Evolutionary conservation across 2,113 vertebrate species (phyloP).

Genomic region (Leuciscus idus): DNA sequence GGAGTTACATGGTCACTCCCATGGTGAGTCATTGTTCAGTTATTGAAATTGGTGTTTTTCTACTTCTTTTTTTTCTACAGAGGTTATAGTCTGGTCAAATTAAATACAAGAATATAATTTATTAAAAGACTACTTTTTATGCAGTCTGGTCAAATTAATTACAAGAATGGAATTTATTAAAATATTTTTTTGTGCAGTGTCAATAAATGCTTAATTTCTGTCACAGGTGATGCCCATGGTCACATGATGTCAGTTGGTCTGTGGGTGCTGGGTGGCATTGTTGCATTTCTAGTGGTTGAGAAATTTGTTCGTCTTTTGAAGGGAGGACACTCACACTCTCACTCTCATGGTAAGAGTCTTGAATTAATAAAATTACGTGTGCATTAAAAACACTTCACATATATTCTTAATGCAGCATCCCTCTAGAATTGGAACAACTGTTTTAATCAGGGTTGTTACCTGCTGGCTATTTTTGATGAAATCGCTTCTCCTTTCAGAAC

Average conservation of each 20-base stretch:
- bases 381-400: neutral
- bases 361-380: neutral
- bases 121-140: neutral
- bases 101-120: neutral
- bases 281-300: slow-evolving; percentile 90
- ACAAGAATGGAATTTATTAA: neutral
- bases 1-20: slow-evolving; percentile 74
- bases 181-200: neutral
- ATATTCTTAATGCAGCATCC: neutral
- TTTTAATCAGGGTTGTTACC: neutral
- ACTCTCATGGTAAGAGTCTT: slow-evolving; percentile 64
- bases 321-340: slow-evolving; percentile 76
- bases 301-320: slow-evolving; percentile 89
- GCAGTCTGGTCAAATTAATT: too few relatives aligned
- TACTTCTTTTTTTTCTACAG: too few relatives aligned
- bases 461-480: too few relatives aligned
- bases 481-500: too few relatives aligned
- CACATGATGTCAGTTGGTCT: slow-evolving; percentile 88
- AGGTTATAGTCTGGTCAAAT: neutral
- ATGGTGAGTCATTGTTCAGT: slow-evolving; percentile 61
- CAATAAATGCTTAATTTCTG: neutral
- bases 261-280: slow-evolving; percentile 89
- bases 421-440: neutral
- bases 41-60: neutral
- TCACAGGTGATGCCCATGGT: slow-evolving; percentile 76